These are phyloP conservation scores for Zapus hudsonius DNA, from an alignment of 2,113 vertebrate species.

Conservation along the genomic window DNA sequence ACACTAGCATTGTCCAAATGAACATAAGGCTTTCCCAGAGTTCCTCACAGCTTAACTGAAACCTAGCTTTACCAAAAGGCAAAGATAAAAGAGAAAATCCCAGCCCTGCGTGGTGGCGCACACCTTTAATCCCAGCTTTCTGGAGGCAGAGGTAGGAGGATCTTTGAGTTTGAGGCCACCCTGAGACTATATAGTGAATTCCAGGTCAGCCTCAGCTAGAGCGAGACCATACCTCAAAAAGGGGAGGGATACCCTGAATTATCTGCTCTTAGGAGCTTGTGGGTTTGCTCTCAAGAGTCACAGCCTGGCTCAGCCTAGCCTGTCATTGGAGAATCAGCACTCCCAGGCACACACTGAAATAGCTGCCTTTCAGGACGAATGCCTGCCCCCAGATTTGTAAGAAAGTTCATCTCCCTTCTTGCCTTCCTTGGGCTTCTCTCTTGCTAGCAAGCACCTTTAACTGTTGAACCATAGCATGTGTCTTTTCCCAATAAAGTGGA, in stretches of 20 bases:
- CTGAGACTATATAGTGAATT: too few relatives aligned
- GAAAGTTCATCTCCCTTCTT: not conserved
- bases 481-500: not conserved
- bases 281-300: not conserved
- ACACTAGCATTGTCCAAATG: not conserved
- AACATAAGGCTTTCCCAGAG: not conserved
- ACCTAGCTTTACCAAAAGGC: slow-evolving; percentile 31
- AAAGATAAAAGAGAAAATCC: too few relatives aligned
- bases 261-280: not conserved
- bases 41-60: slow-evolving; percentile 21
- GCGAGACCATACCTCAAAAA: not conserved
- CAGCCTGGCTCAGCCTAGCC: not conserved
- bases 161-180: too few relatives aligned
- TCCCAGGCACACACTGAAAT: not conserved
- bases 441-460: not conserved
- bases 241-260: not conserved
- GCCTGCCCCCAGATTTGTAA: not conserved
- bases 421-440: not conserved
- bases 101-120: too few relatives aligned
- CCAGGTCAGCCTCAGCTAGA: too few relatives aligned
- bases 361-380: not conserved
- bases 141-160: too few relatives aligned
- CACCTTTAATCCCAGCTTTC: too few relatives aligned
- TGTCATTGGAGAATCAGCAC: not conserved
- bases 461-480: too few relatives aligned